A percentile compares a stretch with the other conserved stretches of the same genome.
Evolutionary conservation across 2,797 vertebrate genomes (phyloP).

Genomic region (Lophius americanus): DNA sequence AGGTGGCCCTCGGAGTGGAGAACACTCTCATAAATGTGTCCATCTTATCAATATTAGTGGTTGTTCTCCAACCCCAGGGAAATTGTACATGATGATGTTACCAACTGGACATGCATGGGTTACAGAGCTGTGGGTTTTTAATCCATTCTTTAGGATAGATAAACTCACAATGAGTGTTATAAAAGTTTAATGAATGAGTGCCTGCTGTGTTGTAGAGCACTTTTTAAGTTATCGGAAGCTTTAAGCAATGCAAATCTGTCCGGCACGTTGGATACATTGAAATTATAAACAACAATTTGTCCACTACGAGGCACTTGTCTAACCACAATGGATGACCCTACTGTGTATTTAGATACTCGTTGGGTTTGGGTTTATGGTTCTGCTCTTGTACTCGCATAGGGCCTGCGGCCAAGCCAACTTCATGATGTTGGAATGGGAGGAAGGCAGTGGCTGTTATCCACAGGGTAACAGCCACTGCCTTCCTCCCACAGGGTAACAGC

Average conservation of each 20-base stretch:
- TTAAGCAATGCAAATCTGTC: neutral
- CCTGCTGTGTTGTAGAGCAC: neutral
- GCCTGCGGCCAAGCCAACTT: constrained; percentile 56
- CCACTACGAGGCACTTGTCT: constrained; percentile 5
- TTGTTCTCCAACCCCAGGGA: constrained; percentile 53
- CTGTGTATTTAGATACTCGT: constrained; percentile 36
- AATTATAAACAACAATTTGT: constrained; percentile 20
- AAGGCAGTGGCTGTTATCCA: constrained; percentile 54
- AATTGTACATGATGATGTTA: constrained; percentile 69
- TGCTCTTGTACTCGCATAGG: constrained; percentile 45
- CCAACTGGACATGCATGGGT: neutral
- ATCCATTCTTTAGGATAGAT: constrained; percentile 3
- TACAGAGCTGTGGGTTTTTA: constrained; percentile 12
- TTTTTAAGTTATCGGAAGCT: constrained; percentile 5
- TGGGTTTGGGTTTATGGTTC: constrained; percentile 43
- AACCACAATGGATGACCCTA: constrained; percentile 27
- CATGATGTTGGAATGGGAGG: constrained; percentile 63
- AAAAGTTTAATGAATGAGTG: neutral
- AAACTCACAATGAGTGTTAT: neutral
- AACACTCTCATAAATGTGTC: constrained; percentile 42
- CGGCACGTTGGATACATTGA: constrained; percentile 4
- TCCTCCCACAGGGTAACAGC: no score
- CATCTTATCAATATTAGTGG: constrained; percentile 63
- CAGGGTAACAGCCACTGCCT: constrained; percentile 28
- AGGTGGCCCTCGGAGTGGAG: constrained; percentile 4